A percentile compares a stretch with the other conserved stretches of the same genome.
phyloP scores from a whole-genome alignment of 2,888 invertebrate genomes.

The Cacoxenus indagator region DNA sequence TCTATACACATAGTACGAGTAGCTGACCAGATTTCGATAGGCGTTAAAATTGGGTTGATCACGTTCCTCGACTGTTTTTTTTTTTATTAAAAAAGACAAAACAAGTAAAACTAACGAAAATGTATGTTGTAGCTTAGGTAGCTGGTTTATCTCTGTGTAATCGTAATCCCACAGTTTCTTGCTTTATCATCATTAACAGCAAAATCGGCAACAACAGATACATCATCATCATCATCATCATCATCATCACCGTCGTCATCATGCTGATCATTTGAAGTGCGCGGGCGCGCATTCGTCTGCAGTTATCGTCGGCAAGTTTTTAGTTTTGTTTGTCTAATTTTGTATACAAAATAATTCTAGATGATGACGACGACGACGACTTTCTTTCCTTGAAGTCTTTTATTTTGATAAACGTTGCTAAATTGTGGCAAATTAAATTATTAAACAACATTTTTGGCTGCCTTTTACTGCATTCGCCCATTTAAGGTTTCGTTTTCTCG shows the following conservation, averaged over 20 bases:
- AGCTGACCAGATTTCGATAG: slow-evolving; percentile 57
- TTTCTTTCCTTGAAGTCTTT: slow-evolving; percentile 29
- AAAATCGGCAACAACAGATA: neutral
- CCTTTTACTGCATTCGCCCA: slow-evolving; percentile 32
- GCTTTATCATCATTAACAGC: slow-evolving; percentile 31
- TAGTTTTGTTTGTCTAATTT: slow-evolving; percentile 25
- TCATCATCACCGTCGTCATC: neutral
- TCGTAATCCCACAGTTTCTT: slow-evolving; percentile 50
- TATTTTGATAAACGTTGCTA: slow-evolving; percentile 67
- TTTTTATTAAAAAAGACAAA: neutral
- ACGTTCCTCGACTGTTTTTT: slow-evolving; percentile 63
- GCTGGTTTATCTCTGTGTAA: slow-evolving; percentile 32
- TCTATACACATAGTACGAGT: slow-evolving; percentile 42
- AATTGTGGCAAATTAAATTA: slow-evolving; percentile 70
- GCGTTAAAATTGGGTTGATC: slow-evolving; percentile 68
- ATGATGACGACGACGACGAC: slow-evolving; percentile 25
- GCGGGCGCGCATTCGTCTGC: slow-evolving; percentile 18
- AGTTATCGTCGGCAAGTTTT: neutral
- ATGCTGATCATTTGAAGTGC: neutral
- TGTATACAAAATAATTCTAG: slow-evolving; percentile 30
- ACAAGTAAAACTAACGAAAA: neutral
- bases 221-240: slow-evolving; percentile 5
- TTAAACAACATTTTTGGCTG: slow-evolving; percentile 59
- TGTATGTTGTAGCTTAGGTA: slow-evolving; percentile 40
- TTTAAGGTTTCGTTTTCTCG: slow-evolving; percentile 1